Base-by-base conservation (phyloP, 2,113 vertebrate species). In the Trematomus loennbergii region DNA sequence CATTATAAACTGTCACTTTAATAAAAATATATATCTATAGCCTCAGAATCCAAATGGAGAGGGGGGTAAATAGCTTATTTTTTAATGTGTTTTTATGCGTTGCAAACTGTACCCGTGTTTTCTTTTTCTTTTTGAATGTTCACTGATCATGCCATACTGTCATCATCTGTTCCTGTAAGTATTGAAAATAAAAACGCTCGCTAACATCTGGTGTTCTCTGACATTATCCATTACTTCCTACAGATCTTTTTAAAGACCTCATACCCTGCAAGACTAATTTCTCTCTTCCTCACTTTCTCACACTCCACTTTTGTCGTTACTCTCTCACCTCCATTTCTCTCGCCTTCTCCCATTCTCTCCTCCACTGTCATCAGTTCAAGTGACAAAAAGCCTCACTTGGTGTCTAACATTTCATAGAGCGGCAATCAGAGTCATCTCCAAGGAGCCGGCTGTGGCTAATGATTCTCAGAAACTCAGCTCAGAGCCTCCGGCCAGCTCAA, bases 401-500 rank as follows among this genome's bases (percentile, higher is more conserved):
- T 61, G 67, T 81, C 79, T 71, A 81, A 87, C 76, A 63, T 87
- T 81, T 80, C 75, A 78, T 48, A 46, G 11, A 74, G 69, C 61
- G 22, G 55, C 74, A 69, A 82, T 75, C 78, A 4, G 72, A 67
- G 67, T 83, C 61, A 59, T 87, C 80, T 87, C 77, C 57, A 66
- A 85, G 77, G 84, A 83, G 49, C 54, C 50, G 54, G 67, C 69
- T 50, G 64, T 29, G 17, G 60, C 78, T 88, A 86, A 86, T 80
- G 65, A 90, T 87, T 82, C 82, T 77, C 80, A 79, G 69, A 75
- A 85, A 77, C 55, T 36, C 64, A n/a, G 61, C 82, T 87, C 72
- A 63, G 65, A 50, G 72, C 88, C 77, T 74, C 62, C 52, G 82
- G 90, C 82, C 84, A 75, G 48, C 49, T 66, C 16, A 3, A 0